phyloP scores from a whole-genome alignment of 2,797 vertebrate genomes.

The Parambassis ranga region DNA sequence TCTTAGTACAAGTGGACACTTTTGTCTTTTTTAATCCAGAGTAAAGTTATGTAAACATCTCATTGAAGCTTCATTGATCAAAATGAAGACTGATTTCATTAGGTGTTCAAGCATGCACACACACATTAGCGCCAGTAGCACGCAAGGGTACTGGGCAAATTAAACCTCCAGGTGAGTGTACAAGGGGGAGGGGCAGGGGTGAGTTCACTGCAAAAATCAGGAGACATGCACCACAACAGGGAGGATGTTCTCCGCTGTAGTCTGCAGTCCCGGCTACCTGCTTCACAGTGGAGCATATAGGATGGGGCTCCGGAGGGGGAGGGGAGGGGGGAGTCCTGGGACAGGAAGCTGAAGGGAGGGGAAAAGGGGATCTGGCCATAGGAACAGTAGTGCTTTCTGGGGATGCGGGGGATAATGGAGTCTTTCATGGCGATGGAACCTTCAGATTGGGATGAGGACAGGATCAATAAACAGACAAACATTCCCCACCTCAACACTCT shows the following conservation, averaged over 20 bases:
- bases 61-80: conserved; percentile 27
- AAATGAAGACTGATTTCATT: conserved; percentile 34
- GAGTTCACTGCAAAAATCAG: conserved; percentile 65
- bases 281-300: conserved; percentile 70
- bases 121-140: conserved; percentile 62
- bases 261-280: conserved; percentile 77
- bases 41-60: conserved; percentile 14
- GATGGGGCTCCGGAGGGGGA: conserved; percentile 75
- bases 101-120: conserved; percentile 53
- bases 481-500: background rate
- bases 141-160: conserved; percentile 69
- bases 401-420: conserved; percentile 82
- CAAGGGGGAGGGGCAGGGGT: background rate
- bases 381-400: conserved; percentile 82
- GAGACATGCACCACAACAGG: conserved; percentile 56
- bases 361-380: conserved; percentile 80
- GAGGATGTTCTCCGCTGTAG: conserved; percentile 59
- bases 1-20: too few species aligned
- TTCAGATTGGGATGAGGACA: conserved; percentile 73
- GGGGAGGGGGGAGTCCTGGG: conserved; percentile 76
- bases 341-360: conserved; percentile 79
- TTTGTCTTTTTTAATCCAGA: too few species aligned
- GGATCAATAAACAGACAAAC: conserved; percentile 48
- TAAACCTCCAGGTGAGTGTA: conserved; percentile 29
- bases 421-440: conserved; percentile 89